Percentiles rank a stretch among this genome's conserved stretches.
phyloP scores from a whole-genome alignment of 2,888 invertebrate species.

The Lepidocyrtinus sp. region DNA sequence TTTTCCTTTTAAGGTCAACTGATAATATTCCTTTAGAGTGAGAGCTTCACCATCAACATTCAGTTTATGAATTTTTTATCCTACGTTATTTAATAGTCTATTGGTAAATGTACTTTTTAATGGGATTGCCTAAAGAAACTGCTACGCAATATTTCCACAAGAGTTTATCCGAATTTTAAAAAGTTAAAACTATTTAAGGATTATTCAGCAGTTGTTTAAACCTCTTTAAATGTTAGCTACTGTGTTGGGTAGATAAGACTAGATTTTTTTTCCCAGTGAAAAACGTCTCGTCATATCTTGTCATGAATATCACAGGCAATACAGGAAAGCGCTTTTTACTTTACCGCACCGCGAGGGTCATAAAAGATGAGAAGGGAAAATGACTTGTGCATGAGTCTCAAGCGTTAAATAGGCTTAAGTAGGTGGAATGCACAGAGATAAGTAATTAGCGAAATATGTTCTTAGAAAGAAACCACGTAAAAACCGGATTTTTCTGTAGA shows the following conservation, averaged over 20 bases:
- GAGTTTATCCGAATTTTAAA: no score
- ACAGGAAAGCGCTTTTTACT: neutral
- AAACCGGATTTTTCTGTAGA: neutral
- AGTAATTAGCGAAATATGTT: neutral
- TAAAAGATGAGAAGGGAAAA: neutral
- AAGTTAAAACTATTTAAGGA: neutral
- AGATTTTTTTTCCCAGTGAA: neutral
- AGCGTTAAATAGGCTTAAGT: neutral
- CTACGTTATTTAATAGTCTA: no score
- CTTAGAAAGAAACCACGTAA: neutral
- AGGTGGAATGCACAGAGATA: neutral
- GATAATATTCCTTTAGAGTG: conserved; percentile 1
- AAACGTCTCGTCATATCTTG: no score
- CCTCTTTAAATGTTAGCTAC: no score
- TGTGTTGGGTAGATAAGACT: neutral
- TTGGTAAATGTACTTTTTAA: no score
- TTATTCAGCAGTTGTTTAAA: neutral
- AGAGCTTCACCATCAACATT: no score
- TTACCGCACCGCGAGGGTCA: neutral
- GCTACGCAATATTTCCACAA: no score
- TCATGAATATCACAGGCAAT: neutral
- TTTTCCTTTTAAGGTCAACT: conserved; percentile 59
- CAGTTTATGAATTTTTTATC: no score
- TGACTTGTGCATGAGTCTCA: neutral
- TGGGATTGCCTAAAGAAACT: no score